Evolutionary conservation across 1,140 invertebrate species (phyloP), one percentile per base, ranked within the genome.

Genomic region (Megalonaias nervosa): DNA sequence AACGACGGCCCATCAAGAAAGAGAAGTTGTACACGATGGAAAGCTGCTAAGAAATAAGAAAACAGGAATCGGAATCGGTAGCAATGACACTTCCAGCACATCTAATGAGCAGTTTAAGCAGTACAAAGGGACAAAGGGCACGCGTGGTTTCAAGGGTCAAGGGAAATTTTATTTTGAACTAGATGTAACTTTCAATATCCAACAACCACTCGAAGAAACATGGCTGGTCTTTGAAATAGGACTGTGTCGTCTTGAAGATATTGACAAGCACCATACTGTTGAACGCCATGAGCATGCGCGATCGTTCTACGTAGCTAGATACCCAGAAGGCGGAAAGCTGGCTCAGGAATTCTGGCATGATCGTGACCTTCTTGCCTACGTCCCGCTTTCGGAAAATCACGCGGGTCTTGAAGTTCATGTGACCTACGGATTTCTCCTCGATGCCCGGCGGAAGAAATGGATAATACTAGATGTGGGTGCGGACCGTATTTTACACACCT

Each of bases 331-430:
- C 67, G 83, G 83, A 3, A 84, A 84, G 66, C 59, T 84, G 67
- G 79, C 83, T 0, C 81, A 82, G 56, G 83, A 84, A 72, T 84
- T 84, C 56, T 84, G 83, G 83, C 83, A 84, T 69, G 82, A 84
- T 59, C 75, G 83, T 5, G 83, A 84, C 31, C 75, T 84, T 14
- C 68, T 81, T 48, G 72, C 73, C 13, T 81, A 76, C 55, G 77
- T 80, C 0, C 79, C 81, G 17, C 68, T 84, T 48, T 81, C 77
- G 2, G 83, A 84, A 23, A 84, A 84, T 69, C 71, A 62, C 14
- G 56, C 83, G 12, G 83, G 83, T 0, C 73, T 81, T 17, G 78
- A 78, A 26, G 75, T 82, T 2, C 67, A 81, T 4, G 77, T 84
- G 1, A 82, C 81, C 3, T 84, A 84, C 67, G 83, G 83, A 56